These are phyloP conservation scores for Lasioglossum baleicum DNA, from an alignment of 1,140 invertebrate species.

Conservation along the genomic window DNA sequence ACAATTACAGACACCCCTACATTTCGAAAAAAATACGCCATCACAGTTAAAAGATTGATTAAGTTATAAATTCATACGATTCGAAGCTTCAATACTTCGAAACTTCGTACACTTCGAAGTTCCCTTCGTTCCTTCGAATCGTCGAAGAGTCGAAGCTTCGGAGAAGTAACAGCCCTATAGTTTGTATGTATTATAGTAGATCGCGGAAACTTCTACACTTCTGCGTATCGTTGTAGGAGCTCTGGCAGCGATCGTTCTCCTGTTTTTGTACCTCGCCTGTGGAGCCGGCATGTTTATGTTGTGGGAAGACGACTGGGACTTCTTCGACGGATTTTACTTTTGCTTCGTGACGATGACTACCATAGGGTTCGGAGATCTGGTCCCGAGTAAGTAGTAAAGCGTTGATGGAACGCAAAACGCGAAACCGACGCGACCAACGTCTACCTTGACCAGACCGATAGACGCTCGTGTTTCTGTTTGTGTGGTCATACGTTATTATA, in stretches of 20 bases:
- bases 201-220: neutral
- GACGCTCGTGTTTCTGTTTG: neutral
- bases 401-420: neutral
- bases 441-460: neutral
- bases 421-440: neutral
- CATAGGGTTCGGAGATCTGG: constrained; percentile 95
- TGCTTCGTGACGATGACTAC: constrained; percentile 97
- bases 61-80: too few species aligned
- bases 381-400: constrained; percentile 86
- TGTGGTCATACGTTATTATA: constrained; percentile 28
- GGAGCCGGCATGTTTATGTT: constrained; percentile 87
- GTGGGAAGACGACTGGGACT: constrained; percentile 93
- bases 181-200: neutral
- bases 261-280: constrained; percentile 89
- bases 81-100: too few species aligned
- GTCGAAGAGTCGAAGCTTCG: too few species aligned
- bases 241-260: constrained; percentile 85
- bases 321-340: constrained; percentile 96
- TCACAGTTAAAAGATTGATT: too few species aligned
- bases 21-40: too few species aligned
- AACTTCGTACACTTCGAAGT: too few species aligned
- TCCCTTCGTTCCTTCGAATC: too few species aligned
- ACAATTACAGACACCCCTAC: too few species aligned
- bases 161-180: too few species aligned
- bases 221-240: constrained; percentile 73